phyloP scores from a whole-genome alignment of 1,140 invertebrate genomes.

The Pseudomyrmex concolor region DNA sequence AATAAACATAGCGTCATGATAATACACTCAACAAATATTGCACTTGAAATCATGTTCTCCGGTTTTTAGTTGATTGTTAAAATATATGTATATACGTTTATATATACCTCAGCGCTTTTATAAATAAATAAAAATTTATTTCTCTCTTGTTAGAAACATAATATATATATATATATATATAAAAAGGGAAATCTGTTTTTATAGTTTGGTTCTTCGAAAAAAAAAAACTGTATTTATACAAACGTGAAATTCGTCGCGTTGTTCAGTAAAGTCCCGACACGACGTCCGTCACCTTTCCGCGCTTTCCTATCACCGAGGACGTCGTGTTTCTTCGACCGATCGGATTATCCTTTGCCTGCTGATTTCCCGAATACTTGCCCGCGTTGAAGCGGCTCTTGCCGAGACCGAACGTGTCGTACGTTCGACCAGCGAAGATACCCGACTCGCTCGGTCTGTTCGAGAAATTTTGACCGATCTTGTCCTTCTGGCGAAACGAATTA shows the following conservation, averaged over 20 bases:
- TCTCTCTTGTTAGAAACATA: not conserved
- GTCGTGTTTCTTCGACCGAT: conserved; percentile 75
- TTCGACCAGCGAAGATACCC: conserved; percentile 78
- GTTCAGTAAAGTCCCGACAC: conserved; percentile 81
- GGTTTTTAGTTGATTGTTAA: not conserved
- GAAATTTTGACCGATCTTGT: conserved; percentile 66
- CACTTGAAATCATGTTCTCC: conserved; percentile 45
- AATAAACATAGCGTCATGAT: not conserved
- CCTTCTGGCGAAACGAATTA: conserved; percentile 68
- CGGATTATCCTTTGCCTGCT: conserved; percentile 66
- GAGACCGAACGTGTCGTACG: conserved; percentile 81
- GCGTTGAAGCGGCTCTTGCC: conserved; percentile 82
- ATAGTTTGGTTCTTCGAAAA: not conserved
- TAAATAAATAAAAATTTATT: conserved; percentile 23
- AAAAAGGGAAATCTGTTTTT: not conserved
- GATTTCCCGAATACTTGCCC: conserved; percentile 82
- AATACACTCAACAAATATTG: conserved; percentile 66
- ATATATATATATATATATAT: too few species aligned
- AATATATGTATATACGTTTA: too few species aligned
- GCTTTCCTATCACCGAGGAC: conserved; percentile 67
- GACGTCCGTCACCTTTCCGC: conserved; percentile 83
- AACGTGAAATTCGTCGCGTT: too few species aligned
- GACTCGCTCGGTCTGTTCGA: conserved; percentile 70
- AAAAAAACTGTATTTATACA: not conserved
- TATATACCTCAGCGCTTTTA: too few species aligned